Conservation (phyloP, 2,888 invertebrate genomes). For the Seira sanloemensis region DNA sequence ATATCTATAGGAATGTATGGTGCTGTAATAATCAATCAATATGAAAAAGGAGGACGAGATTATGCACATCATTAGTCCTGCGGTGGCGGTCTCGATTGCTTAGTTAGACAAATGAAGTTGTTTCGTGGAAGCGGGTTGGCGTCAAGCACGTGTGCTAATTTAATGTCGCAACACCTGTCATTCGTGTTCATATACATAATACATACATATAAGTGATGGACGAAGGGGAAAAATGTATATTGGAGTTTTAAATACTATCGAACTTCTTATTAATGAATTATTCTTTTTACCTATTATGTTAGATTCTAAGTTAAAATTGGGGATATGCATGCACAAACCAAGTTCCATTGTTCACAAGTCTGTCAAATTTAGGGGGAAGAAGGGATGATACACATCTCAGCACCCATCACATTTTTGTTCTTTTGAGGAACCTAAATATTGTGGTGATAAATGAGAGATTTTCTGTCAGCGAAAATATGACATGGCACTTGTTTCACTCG, state of each 20-base stretch:
- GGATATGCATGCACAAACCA: too few relatives aligned
- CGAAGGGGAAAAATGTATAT: too few relatives aligned
- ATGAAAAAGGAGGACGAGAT: not conserved
- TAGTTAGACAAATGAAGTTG: too few relatives aligned
- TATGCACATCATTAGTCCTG: not conserved
- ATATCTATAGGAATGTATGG: not conserved
- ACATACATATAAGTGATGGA: too few relatives aligned
- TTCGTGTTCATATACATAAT: slow-evolving; percentile 13
- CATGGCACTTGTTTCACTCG: not conserved
- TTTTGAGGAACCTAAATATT: not conserved
- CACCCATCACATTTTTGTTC: too few relatives aligned
- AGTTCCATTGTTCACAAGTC: not conserved
- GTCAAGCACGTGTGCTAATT: slow-evolving; percentile 25
- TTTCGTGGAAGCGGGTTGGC: not conserved
- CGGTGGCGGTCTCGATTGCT: too few relatives aligned
- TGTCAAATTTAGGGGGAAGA: too few relatives aligned
- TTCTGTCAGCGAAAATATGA: not conserved
- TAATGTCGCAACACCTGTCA: slow-evolving; percentile 54
- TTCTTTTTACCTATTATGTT: too few relatives aligned
- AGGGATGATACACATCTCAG: too few relatives aligned
- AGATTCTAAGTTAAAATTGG: too few relatives aligned
- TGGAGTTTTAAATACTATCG: too few relatives aligned
- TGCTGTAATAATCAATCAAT: not conserved
- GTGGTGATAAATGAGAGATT: not conserved
- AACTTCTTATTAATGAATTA: too few relatives aligned